These are phyloP conservation scores for Sycophila sp. DNA, from an alignment of 1,140 invertebrate species.

Conservation along the genomic window DNA sequence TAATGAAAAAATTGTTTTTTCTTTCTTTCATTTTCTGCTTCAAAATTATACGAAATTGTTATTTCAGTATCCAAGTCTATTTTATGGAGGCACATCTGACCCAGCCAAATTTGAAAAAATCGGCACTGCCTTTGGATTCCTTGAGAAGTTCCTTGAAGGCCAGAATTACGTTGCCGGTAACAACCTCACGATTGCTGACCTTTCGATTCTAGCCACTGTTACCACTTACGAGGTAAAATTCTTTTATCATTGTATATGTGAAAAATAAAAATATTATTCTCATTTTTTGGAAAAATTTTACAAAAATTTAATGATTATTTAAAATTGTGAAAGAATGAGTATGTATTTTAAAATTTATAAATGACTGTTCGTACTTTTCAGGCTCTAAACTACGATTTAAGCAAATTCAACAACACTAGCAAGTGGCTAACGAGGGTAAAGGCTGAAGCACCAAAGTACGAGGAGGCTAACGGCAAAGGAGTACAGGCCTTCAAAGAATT, in stretches of 20 bases:
- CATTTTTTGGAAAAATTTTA: too few species aligned
- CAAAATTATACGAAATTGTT: background rate
- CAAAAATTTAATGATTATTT: too few species aligned
- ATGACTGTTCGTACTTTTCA: slow-evolving; percentile 64
- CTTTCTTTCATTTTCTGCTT: background rate
- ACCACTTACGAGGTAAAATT: slow-evolving; percentile 48
- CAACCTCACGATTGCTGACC: slow-evolving; percentile 67
- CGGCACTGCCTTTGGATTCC: slow-evolving; percentile 44
- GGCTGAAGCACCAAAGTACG: slow-evolving; percentile 75
- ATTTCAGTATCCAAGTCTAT: slow-evolving; percentile 76
- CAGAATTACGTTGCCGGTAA: slow-evolving; percentile 56
- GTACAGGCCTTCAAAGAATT: slow-evolving; percentile 51
- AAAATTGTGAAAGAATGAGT: too few species aligned
- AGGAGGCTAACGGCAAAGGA: slow-evolving; percentile 74
- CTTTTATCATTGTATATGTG: slow-evolving; percentile 15
- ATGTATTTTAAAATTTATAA: too few species aligned
- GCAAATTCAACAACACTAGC: slow-evolving; percentile 74
- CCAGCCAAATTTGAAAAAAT: slow-evolving; percentile 69
- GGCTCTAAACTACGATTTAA: slow-evolving; percentile 73
- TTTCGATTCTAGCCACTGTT: slow-evolving; percentile 48
- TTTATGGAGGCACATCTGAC: slow-evolving; percentile 72
- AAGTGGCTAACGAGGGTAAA: slow-evolving; percentile 78
- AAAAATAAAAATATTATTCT: background rate
- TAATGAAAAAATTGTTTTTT: background rate
- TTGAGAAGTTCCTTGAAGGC: slow-evolving; percentile 57